Conservation (phyloP, 2,888 invertebrate genomes). For the Aelia acuminata region DNA sequence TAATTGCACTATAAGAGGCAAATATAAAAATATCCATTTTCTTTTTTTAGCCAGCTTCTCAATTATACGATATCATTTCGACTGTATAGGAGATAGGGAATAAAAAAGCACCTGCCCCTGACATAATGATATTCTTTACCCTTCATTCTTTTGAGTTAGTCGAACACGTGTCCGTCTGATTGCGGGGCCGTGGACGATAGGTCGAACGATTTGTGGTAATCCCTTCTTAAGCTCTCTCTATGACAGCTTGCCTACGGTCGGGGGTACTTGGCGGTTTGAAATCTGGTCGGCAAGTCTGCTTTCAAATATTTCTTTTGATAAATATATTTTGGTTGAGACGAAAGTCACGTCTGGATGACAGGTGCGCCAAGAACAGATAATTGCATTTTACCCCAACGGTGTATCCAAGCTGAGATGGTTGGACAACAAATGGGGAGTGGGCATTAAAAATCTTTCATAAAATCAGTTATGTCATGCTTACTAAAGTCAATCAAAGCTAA, state of each 20-base stretch:
- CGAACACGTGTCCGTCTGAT: neutral
- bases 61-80: neutral
- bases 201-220: constrained; percentile 16
- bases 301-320: too few species aligned
- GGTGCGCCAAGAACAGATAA: too few species aligned
- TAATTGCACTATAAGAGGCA: constrained; percentile 14
- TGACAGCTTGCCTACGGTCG: neutral
- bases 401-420: too few species aligned
- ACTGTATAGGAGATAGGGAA: neutral
- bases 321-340: too few species aligned
- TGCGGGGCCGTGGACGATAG: neutral
- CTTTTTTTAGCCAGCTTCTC: neutral
- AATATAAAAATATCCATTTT: constrained; percentile 16
- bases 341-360: too few species aligned
- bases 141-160: constrained; percentile 11
- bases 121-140: constrained; percentile 27
- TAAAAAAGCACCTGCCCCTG: constrained; percentile 9
- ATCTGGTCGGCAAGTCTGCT: neutral
- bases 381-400: too few species aligned
- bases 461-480: too few species aligned
- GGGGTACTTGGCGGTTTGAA: neutral
- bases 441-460: too few species aligned
- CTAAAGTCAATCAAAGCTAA: too few species aligned
- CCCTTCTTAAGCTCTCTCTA: neutral
- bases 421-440: too few species aligned